phyloP scores from a whole-genome alignment of 2,797 vertebrate genomes.

The Tragopan temminckii region DNA sequence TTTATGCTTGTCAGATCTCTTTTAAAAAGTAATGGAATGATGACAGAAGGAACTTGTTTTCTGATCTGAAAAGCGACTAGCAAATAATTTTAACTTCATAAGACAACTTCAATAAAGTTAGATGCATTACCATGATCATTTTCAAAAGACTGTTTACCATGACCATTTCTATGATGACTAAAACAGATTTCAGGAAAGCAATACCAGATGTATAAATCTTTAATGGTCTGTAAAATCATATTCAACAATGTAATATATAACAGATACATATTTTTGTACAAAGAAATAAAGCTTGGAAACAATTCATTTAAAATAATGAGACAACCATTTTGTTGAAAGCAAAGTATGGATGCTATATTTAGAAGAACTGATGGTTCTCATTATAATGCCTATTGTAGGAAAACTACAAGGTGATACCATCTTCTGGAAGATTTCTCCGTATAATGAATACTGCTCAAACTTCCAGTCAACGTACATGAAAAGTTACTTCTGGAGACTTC shows the following conservation, averaged over 20 bases:
- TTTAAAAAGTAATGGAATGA: slow-evolving; percentile 30
- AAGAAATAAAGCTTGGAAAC: neutral
- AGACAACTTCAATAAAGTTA: slow-evolving; percentile 29
- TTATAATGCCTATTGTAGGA: neutral
- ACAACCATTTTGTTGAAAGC: neutral
- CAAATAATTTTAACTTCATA: slow-evolving; percentile 44
- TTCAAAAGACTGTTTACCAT: slow-evolving; percentile 10
- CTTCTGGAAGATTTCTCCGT: neutral
- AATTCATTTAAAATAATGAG: neutral
- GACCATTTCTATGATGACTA: neutral
- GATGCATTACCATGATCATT: slow-evolving; percentile 18
- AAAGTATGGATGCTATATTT: neutral
- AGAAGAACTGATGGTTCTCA: neutral
- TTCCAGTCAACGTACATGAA: neutral
- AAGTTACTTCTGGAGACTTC: neutral
- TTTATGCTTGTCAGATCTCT: slow-evolving; percentile 57
- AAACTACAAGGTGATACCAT: neutral
- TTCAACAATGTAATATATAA: neutral
- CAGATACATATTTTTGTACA: neutral
- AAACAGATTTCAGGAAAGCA: neutral
- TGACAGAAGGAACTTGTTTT: neutral
- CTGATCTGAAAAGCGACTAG: slow-evolving; percentile 19
- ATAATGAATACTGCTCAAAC: neutral
- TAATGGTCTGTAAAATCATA: slow-evolving; percentile 2
- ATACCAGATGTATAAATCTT: neutral